These are phyloP conservation scores for Brachionus rubens DNA, from an alignment of 1,140 invertebrate species.

Conservation along the genomic window DNA sequence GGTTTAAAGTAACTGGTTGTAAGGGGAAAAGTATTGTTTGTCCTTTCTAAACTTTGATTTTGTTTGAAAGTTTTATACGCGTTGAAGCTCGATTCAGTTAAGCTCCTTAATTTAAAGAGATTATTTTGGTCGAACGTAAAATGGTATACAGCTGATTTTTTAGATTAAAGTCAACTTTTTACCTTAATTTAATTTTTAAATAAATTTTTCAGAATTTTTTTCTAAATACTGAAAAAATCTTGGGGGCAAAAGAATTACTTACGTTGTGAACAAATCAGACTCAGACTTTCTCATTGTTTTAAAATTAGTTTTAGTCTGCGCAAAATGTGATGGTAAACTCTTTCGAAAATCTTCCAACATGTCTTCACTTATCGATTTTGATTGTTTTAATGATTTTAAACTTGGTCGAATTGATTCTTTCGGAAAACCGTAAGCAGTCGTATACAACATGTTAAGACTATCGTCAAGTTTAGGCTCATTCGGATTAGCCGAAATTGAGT, in stretches of 20 bases:
- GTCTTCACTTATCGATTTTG: not conserved
- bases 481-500: slow-evolving; percentile 1
- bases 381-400: not conserved
- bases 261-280: slow-evolving; percentile 16
- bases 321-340: not conserved
- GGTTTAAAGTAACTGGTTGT: not conserved
- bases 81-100: slow-evolving; percentile 30
- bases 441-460: not conserved
- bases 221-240: not conserved
- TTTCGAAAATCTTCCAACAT: slow-evolving; percentile 6
- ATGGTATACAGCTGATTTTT: too few relatives aligned
- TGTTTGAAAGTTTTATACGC: slow-evolving; percentile 24
- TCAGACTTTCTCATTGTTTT: slow-evolving; percentile 35
- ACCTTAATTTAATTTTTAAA: too few relatives aligned
- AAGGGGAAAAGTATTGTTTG: too few relatives aligned
- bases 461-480: slow-evolving; percentile 2
- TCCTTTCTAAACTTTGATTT: not conserved
- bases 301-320: not conserved
- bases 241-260: not conserved
- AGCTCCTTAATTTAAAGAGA: slow-evolving; percentile 27
- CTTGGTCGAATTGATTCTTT: not conserved
- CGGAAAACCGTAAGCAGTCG: not conserved
- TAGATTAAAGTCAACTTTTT: too few relatives aligned
- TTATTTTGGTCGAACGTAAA: too few relatives aligned
- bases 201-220: too few relatives aligned